A percentile compares a stretch with the other conserved stretches of the same genome.
These are phyloP conservation scores for Phrynocephalus forsythii DNA, from an alignment of 2,797 vertebrate species.

Conservation along the genomic window DNA sequence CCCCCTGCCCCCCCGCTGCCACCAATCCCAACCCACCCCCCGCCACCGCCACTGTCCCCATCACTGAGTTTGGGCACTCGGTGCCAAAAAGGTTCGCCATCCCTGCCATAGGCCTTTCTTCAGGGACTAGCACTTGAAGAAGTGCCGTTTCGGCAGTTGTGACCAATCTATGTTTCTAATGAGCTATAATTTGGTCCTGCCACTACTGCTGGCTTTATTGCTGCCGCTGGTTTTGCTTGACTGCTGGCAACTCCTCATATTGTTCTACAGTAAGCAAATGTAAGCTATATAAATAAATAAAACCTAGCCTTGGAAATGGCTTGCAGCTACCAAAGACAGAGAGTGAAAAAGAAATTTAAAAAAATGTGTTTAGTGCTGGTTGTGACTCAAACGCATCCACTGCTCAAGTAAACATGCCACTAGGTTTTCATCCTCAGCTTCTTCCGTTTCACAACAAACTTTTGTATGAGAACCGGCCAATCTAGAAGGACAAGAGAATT, in stretches of 20 bases:
- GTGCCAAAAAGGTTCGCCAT: too few relatives aligned
- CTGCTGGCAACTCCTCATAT: neutral
- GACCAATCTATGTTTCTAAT: neutral
- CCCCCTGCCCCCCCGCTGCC: too few relatives aligned
- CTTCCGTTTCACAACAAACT: neutral
- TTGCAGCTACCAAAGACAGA: neutral
- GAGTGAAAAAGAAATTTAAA: neutral
- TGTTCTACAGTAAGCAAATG: neutral
- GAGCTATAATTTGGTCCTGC: neutral
- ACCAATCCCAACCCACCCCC: too few relatives aligned
- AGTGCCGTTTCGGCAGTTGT: neutral
- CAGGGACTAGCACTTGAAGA: neutral
- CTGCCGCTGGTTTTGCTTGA: neutral
- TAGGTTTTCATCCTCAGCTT: neutral
- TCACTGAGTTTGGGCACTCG: too few relatives aligned
- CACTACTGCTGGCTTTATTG: neutral
- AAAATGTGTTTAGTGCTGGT: neutral
- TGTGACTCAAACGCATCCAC: neutral
- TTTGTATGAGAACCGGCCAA: neutral
- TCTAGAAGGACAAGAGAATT: fast-evolving
- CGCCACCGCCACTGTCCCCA: too few relatives aligned
- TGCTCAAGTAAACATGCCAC: neutral
- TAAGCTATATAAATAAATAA: neutral
- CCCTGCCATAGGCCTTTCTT: too few relatives aligned
- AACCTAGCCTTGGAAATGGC: too few relatives aligned